Conservation (phyloP, 2,113 vertebrate species). For the Cyphomyrus plagiostoma region DNA sequence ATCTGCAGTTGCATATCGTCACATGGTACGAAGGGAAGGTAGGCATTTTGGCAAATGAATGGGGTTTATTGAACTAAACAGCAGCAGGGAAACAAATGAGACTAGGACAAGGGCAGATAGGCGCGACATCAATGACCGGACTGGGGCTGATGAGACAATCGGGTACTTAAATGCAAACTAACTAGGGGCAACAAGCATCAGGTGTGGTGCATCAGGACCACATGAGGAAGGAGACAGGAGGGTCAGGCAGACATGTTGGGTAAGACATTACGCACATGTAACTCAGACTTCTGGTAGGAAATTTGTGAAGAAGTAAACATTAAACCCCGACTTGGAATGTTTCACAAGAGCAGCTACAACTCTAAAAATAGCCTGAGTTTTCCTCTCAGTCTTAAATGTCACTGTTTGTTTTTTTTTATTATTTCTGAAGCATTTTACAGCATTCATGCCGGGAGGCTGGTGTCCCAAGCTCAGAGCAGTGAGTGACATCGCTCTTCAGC, state of each 20-base stretch:
- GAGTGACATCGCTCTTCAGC: conserved; percentile 34
- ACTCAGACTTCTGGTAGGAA: neutral
- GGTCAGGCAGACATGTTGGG: neutral
- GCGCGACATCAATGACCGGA: neutral
- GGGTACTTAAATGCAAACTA: neutral
- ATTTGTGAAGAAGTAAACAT: neutral
- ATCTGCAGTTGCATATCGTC: neutral
- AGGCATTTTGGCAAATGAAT: neutral
- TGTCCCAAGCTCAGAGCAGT: conserved; percentile 30
- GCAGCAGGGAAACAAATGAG: neutral
- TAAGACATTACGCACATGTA: neutral
- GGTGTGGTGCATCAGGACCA: neutral
- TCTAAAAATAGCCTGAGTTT: neutral
- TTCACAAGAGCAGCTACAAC: neutral
- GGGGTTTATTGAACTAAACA: neutral
- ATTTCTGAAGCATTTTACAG: neutral
- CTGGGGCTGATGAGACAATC: neutral
- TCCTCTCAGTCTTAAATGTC: neutral
- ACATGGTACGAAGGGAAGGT: neutral
- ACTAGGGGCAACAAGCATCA: neutral
- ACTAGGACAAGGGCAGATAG: neutral
- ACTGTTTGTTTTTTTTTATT: neutral
- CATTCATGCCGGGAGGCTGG: conserved; percentile 24
- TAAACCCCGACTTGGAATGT: neutral
- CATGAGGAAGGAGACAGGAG: too few relatives aligned